Evolutionary conservation across 2,888 invertebrate genomes (phyloP).

Genomic region (Ametastegia equiseti): DNA sequence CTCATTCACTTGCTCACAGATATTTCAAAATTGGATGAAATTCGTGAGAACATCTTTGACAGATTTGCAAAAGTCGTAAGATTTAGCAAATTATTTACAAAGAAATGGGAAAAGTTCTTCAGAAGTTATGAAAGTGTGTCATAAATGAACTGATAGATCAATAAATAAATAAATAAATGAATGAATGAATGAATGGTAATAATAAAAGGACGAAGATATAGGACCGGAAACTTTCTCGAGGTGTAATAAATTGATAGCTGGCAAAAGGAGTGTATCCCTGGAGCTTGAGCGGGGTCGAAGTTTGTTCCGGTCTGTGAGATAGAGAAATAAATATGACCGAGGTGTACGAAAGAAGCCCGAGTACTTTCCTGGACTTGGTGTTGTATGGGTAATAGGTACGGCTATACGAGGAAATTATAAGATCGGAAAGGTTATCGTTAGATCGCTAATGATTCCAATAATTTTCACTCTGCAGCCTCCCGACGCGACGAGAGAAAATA

Average conservation of each 20-base stretch:
- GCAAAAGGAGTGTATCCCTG: neutral
- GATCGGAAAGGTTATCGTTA: conserved; percentile 62
- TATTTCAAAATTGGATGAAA: too few relatives aligned
- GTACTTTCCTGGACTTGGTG: neutral
- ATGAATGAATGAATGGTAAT: neutral
- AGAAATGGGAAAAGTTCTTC: too few relatives aligned
- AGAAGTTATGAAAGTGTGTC: neutral
- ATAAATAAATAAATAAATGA: neutral
- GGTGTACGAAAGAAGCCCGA: neutral
- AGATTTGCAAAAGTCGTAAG: too few relatives aligned
- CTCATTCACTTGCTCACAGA: too few relatives aligned
- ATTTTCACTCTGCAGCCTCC: conserved; percentile 58
- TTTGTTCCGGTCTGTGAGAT: conserved; percentile 28
- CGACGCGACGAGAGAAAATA: neutral
- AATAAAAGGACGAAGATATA: neutral
- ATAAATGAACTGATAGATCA: neutral
- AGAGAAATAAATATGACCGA: neutral
- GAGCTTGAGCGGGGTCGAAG: neutral
- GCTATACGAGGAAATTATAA: neutral
- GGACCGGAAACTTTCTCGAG: neutral
- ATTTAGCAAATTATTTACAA: neutral
- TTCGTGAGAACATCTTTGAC: too few relatives aligned
- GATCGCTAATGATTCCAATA: conserved; percentile 65
- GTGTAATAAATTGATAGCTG: conserved; percentile 5
- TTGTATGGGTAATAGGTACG: too few relatives aligned